Evolutionary conservation across 2,888 invertebrate species (phyloP), one percentile per base, ranked within the genome.

Genomic region (Hirtodrosophila duncani): DNA sequence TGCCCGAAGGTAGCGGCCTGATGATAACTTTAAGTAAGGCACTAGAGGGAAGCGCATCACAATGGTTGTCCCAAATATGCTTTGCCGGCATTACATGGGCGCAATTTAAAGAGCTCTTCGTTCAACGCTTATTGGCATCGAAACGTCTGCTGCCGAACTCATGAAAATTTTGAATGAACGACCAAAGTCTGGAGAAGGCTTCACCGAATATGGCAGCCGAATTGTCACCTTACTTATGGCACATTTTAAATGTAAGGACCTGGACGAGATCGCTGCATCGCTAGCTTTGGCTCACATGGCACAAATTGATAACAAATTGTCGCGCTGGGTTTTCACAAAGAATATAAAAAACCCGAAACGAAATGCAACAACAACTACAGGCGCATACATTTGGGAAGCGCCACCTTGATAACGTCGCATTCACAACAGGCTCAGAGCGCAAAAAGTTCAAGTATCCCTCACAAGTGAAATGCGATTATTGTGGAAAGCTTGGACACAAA

Each of bases 11-110:
- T 17, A 31, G 31, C 31, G 9, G 3, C 17, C 17, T 31, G 13
- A n/a, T 45, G 5, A 52, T 44, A n/a, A 39, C 36, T 5, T 18
- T 45, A n/a, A 39, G 45, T n/a, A n/a, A n/a, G n/a, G n/a, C n/a
- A n/a, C n/a, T n/a, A n/a, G n/a, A n/a, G n/a, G n/a, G n/a, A n/a
- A n/a, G n/a, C n/a, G n/a, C n/a, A n/a, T n/a, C n/a, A n/a, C n/a
- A n/a, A n/a, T n/a, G n/a, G n/a, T n/a, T 49, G 8, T 16, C 29
- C 2, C 51, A 43, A 38, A 38, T 44, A 24, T 51, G 43, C 16
- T 51, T 11, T 18, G 13, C 31, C 20, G 39, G 30, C 1, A 48
- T 39, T 3, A 33, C 41, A 3, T 48, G 39, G 31, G 1, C 0
- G 8, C 17, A 36, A 10, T 39, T 45, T 3, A 30, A 13, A 27